Conservation (phyloP, 2,113 vertebrate species). For the Bungarus multicinctus region DNA sequence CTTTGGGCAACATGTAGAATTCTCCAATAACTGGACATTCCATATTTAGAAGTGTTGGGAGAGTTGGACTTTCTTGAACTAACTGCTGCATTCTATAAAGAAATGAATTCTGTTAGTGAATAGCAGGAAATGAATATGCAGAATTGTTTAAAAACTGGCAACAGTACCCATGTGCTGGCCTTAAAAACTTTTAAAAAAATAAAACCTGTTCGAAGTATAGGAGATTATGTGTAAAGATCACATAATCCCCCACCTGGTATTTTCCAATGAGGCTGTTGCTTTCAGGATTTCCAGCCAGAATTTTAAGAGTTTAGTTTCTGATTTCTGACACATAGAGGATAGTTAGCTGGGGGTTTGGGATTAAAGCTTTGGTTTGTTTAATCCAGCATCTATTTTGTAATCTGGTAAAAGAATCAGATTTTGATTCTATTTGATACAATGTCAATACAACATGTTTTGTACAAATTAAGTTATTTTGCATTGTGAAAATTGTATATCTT, state of each 20-base stretch:
- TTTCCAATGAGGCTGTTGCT: background rate
- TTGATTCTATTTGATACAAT: background rate
- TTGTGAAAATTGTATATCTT: background rate
- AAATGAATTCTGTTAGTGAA: background rate
- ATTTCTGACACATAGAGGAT: background rate
- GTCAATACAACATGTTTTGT: background rate
- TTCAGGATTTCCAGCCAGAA: background rate
- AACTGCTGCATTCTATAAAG: background rate
- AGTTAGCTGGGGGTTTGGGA: background rate
- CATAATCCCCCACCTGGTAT: background rate
- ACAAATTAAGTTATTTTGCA: background rate
- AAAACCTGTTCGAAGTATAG: background rate
- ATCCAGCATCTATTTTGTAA: background rate
- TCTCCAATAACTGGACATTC: background rate
- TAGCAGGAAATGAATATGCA: background rate
- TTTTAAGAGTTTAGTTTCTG: no score
- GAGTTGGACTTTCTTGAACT: background rate
- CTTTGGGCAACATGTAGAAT: background rate
- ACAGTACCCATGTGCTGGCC: background rate
- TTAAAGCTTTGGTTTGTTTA: background rate
- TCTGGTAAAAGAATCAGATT: background rate
- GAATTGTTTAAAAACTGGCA: background rate
- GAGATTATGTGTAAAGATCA: background rate
- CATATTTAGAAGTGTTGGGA: background rate
- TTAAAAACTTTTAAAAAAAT: background rate